Evolutionary conservation across 2,888 invertebrate species (phyloP), one percentile per base, ranked within the genome.

Genomic region (Pachymerium ferrugineum): DNA sequence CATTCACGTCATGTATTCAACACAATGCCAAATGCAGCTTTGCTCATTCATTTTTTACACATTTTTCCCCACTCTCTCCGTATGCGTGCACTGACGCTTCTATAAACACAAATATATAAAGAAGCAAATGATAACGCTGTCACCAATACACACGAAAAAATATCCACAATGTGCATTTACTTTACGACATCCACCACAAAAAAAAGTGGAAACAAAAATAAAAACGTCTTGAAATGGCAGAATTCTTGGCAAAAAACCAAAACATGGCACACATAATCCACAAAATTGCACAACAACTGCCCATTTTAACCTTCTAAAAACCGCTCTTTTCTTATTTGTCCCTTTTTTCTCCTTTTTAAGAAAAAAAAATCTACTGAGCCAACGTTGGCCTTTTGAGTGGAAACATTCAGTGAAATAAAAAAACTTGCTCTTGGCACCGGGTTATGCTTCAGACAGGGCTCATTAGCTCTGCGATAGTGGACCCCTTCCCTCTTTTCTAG

Each of bases 151-250:
- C 54, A 12, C n/a, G n/a, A n/a, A 25, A 54, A 54, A 54, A 54
- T 25, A 54, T n/a, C 54, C 54, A 54, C 54, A 54, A 54, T 54
- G 54, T 54, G 54, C 54, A 54, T 54, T 54, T 54, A 54, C 54
- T 54, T 54, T 54, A 54, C 54, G 54, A 54, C 54, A 14, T 54
- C 8, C 25, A 22, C 22, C 54, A 19, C 14, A 47, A 54, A 47
- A 47, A 54, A 54, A 25, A 6, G 22, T 25, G n/a, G n/a, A n/a
- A n/a, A n/a, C n/a, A n/a, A n/a, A n/a, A n/a, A 25, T 54, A 54
- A 54, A 47, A 54, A 54, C 8, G 54, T 19, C 19, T 22, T 8
- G 5, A 38, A 38, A 38, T 38, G 38, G 54, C 5, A 54, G 28
- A 54, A 54, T 25, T 10, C 8, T 47, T 54, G 54, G 54, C 54